phyloP scores from a whole-genome alignment of 2,888 invertebrate genomes.

The Dolichopus griseipennis region DNA sequence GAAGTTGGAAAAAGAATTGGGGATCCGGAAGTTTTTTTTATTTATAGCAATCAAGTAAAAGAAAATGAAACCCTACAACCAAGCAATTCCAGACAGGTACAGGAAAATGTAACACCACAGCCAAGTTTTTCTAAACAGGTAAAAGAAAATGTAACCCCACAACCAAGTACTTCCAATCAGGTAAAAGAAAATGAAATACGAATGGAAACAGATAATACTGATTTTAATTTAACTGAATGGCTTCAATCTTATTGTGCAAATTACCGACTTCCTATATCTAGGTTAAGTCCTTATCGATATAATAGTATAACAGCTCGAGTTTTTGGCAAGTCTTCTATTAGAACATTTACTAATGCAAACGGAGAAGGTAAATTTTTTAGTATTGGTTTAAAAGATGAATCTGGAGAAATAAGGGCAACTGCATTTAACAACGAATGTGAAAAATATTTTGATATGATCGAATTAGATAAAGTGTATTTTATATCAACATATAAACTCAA shows the following conservation, averaged over 20 bases:
- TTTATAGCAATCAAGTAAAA: too few relatives aligned
- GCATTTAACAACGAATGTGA: conserved; percentile 83
- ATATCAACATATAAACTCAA: conserved; percentile 77
- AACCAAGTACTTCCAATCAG: conserved; percentile 19
- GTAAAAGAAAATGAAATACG: conserved; percentile 25
- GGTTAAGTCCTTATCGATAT: conserved; percentile 89
- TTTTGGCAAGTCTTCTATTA: conserved; percentile 67
- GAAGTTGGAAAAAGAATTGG: conserved; percentile 70
- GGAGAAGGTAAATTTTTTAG: conserved; percentile 92
- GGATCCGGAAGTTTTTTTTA: conserved; percentile 66
- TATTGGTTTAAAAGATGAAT: conserved; percentile 86
- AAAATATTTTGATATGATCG: conserved; percentile 78
- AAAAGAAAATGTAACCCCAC: conserved; percentile 26
- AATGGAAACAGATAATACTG: conserved; percentile 23
- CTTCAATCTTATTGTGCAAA: too few relatives aligned
- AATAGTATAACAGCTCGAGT: conserved; percentile 88
- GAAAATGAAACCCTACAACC: conserved; percentile 32
- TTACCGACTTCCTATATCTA: conserved; percentile 75
- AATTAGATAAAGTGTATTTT: conserved; percentile 82
- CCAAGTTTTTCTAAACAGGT: too few relatives aligned
- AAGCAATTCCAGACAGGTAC: neutral
- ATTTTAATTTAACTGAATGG: conserved; percentile 26
- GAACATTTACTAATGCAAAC: conserved; percentile 83
- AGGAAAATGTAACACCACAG: too few relatives aligned
- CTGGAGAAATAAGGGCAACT: conserved; percentile 87